Conservation (phyloP, 92 coral and sea anemone genomes). For the Muricea muricata region DNA sequence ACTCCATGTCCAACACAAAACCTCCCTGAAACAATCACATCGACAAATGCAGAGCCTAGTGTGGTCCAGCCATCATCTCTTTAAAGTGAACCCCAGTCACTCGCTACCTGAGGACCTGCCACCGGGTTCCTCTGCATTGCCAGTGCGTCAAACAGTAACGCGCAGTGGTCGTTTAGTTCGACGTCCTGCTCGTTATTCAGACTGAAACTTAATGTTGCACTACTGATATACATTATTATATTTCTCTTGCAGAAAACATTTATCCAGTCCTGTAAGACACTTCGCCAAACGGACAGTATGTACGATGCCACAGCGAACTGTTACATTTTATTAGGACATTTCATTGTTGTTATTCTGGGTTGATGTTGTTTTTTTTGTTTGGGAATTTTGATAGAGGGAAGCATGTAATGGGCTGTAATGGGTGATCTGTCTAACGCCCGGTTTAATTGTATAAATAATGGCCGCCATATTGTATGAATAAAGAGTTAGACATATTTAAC, state of each 20-base stretch:
- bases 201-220: no score
- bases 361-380: not conserved
- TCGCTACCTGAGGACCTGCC: not conserved
- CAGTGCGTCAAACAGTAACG: constrained; percentile 32
- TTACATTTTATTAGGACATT: not conserved
- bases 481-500: no score
- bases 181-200: constrained; percentile 38
- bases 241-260: constrained; percentile 14
- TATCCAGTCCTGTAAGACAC: constrained; percentile 33
- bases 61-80: not conserved
- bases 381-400: not conserved
- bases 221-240: not conserved
- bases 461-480: no score
- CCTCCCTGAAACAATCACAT: not conserved
- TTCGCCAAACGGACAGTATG: not conserved
- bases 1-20: not conserved
- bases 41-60: not conserved
- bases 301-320: not conserved
- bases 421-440: no score
- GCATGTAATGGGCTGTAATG: constrained; percentile 19
- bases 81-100: not conserved
- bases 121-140: not conserved
- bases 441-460: no score
- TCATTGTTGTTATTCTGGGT: not conserved
- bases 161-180: constrained; percentile 49